phyloP scores from a whole-genome alignment of 2,888 invertebrate genomes.

The Sepioteuthis lessoniana region DNA sequence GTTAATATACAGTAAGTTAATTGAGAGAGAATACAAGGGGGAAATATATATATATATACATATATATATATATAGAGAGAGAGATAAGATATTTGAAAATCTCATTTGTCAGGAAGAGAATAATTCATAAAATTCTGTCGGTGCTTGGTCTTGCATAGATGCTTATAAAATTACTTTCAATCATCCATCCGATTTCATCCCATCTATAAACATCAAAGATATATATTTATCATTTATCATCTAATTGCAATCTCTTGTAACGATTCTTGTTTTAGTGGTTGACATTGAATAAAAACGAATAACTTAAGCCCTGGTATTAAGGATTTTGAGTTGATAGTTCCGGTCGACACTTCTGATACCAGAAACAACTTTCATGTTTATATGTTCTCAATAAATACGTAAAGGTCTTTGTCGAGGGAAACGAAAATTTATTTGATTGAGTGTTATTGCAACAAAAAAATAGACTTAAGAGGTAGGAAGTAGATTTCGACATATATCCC shows the following conservation, averaged over 20 bases:
- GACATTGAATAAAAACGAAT: not conserved
- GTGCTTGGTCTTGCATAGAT: too few relatives aligned
- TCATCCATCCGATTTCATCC: not conserved
- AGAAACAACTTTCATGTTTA: not conserved
- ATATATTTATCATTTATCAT: not conserved
- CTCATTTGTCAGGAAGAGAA: too few relatives aligned
- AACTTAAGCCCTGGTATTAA: not conserved
- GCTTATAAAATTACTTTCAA: not conserved
- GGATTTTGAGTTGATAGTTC: not conserved
- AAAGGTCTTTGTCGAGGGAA: not conserved
- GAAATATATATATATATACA: not conserved
- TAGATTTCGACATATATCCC: too few relatives aligned
- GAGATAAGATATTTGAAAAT: too few relatives aligned
- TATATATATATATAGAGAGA: not conserved
- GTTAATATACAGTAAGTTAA: too few relatives aligned
- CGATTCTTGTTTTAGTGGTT: not conserved
- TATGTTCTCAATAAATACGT: not conserved
- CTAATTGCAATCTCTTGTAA: not conserved
- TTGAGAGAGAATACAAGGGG: too few relatives aligned
- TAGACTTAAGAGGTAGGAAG: too few relatives aligned
- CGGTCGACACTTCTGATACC: not conserved
- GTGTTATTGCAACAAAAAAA: not conserved
- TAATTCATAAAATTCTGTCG: too few relatives aligned
- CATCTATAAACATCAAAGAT: not conserved
- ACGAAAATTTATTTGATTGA: not conserved